A percentile compares a stretch with the other conserved stretches of the same genome.
phyloP scores from a whole-genome alignment of 2,113 vertebrate genomes.

The Gadus chalcogrammus region DNA sequence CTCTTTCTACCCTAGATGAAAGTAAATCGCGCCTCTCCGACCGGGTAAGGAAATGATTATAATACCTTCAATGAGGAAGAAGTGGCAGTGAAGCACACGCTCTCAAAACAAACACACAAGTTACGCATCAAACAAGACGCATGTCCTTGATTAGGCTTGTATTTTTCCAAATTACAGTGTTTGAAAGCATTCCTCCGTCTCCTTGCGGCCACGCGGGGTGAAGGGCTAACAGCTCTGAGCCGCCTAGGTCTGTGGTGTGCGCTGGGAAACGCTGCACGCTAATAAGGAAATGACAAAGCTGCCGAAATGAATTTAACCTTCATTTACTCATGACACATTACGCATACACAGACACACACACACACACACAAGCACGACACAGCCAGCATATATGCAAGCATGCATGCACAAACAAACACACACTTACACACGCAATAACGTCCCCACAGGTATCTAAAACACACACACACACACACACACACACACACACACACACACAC shows the following conservation, averaged over 20 bases:
- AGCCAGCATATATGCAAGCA: background rate
- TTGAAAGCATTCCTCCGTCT: conserved; percentile 68
- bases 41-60: conserved; percentile 65
- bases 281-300: conserved; percentile 70
- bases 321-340: conserved; percentile 58
- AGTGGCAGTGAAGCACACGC: conserved; percentile 42
- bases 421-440: too few species aligned
- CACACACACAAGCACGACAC: too few species aligned
- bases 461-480: too few species aligned
- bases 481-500: too few species aligned
- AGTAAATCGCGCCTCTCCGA: conserved; percentile 54
- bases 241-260: conserved; percentile 46
- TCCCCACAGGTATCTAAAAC: too few species aligned
- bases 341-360: too few species aligned
- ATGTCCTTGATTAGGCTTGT: conserved; percentile 64
- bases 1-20: too few species aligned
- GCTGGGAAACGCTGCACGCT: conserved; percentile 63
- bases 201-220: conserved; percentile 48
- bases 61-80: conserved; percentile 64
- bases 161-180: conserved; percentile 66
- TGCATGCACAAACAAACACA: background rate
- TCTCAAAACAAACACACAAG: conserved; percentile 37
- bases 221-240: conserved; percentile 58
- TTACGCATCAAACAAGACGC: conserved; percentile 64
- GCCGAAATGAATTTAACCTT: conserved; percentile 62